Conservation (phyloP, 2,888 invertebrate species). For the Cylindroiulus punctatus region DNA sequence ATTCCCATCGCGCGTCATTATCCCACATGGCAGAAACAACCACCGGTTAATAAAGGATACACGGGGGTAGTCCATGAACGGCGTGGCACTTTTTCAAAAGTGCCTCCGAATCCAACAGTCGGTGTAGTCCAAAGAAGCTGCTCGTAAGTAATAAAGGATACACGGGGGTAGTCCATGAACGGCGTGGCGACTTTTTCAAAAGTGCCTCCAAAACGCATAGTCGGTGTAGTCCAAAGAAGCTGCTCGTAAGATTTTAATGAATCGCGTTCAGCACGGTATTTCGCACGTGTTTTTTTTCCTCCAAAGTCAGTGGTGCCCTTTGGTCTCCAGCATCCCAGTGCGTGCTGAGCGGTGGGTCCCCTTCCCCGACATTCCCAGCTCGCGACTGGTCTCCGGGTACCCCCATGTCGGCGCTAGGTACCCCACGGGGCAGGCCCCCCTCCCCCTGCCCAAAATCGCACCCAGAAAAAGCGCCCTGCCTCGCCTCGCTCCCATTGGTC, state of each 20-base stretch:
- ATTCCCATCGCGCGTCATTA: too few species aligned
- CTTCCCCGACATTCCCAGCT: background rate
- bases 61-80: background rate
- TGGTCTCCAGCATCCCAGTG: background rate
- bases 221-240: too few species aligned
- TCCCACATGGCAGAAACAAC: background rate
- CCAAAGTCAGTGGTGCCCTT: background rate
- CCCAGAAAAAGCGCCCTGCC: constrained; percentile 5
- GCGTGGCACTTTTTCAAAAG: too few species aligned
- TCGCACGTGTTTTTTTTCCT: background rate
- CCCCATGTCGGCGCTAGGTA: constrained; percentile 4
- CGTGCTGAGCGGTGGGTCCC: background rate
- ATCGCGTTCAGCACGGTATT: background rate
- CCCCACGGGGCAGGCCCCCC: constrained; percentile 14
- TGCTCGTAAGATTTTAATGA: too few species aligned
- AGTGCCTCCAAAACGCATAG: too few species aligned
- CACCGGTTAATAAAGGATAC: background rate
- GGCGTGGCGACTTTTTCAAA: too few species aligned
- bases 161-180: background rate
- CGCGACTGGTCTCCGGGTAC: background rate
- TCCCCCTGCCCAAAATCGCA: background rate
- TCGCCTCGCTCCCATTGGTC: background rate
- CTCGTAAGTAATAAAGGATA: background rate
- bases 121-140: too few species aligned
- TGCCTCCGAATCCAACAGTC: too few species aligned